Conservation (phyloP, 2,113 vertebrate genomes). For the Chascanopsetta lugubris region DNA sequence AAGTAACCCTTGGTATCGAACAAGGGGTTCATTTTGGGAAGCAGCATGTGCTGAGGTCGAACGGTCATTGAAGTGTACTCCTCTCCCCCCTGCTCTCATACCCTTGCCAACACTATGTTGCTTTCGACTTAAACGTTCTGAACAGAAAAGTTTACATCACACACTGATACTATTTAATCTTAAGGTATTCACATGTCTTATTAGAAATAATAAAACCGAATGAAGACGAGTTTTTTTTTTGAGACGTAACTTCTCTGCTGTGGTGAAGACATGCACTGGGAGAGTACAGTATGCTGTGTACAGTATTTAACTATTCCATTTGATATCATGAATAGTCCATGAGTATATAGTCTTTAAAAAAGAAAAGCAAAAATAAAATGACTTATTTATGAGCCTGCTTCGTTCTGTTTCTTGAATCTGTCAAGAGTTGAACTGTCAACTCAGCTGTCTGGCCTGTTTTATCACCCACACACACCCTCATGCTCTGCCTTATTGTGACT, state of each 20-base stretch:
- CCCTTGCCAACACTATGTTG: constrained; percentile 66
- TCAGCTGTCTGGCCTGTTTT: constrained; percentile 81
- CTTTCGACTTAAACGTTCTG: constrained; percentile 74
- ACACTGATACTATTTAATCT: constrained; percentile 90
- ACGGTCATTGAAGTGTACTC: constrained; percentile 68
- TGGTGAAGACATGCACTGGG: constrained; percentile 93
- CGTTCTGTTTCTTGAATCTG: constrained; percentile 57
- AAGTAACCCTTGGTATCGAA: constrained; percentile 69
- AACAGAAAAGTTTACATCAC: constrained; percentile 89
- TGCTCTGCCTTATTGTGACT: constrained; percentile 76
- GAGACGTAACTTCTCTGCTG: constrained; percentile 80
- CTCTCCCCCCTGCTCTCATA: constrained; percentile 58
- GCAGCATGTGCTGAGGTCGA: constrained; percentile 74
- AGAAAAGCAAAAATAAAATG: constrained; percentile 89
- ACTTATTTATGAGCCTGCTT: constrained; percentile 92
- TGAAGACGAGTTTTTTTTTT: constrained; percentile 73
- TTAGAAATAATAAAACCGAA: constrained; percentile 67
- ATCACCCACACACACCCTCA: constrained; percentile 79
- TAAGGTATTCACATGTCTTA: constrained; percentile 86
- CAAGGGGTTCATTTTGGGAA: constrained; percentile 62
- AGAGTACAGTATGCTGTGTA: constrained; percentile 88
- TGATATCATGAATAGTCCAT: constrained; percentile 88
- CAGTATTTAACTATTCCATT: constrained; percentile 95
- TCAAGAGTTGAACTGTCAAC: constrained; percentile 61
- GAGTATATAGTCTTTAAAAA: constrained; percentile 82